A percentile compares a stretch with the other conserved stretches of the same genome.
These are phyloP conservation scores for Drosophila leonis DNA, from an alignment of 2,888 invertebrate genomes.

Conservation along the genomic window DNA sequence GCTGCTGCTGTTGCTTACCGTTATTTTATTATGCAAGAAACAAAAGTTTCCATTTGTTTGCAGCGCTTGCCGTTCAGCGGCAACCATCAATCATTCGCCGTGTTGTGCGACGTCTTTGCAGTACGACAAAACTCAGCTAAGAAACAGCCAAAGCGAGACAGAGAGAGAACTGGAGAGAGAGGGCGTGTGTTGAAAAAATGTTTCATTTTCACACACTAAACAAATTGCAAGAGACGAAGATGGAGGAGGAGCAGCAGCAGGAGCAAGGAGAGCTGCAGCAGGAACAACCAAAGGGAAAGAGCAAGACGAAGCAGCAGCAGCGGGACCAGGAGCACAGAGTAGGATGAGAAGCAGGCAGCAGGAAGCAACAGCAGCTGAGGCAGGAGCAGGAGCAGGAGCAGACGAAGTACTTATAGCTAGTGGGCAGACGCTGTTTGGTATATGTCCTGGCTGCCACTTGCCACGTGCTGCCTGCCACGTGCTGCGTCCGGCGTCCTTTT, in stretches of 20 bases:
- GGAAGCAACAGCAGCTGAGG: background rate
- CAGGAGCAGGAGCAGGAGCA: background rate
- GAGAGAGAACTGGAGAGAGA: slow-evolving; percentile 13
- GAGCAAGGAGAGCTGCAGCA: background rate
- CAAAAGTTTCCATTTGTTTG: slow-evolving; percentile 81
- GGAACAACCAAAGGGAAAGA: background rate
- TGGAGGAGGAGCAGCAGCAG: background rate
- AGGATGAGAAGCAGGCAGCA: background rate
- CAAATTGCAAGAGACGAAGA: slow-evolving; percentile 66
- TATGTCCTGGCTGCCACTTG: slow-evolving; percentile 41
- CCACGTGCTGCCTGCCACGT: slow-evolving; percentile 40
- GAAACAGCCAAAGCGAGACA: slow-evolving; percentile 1
- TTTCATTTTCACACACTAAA: slow-evolving; percentile 79
- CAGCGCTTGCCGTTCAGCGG: slow-evolving; percentile 70
- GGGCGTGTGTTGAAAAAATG: slow-evolving; percentile 58
- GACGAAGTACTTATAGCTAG: background rate
- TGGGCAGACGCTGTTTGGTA: slow-evolving; percentile 4
- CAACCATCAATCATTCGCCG: slow-evolving; percentile 80
- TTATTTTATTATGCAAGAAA: slow-evolving; percentile 80
- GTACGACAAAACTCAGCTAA: slow-evolving; percentile 23
- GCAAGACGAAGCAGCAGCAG: no score
- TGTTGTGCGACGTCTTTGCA: slow-evolving; percentile 70
- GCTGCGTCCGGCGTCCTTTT: slow-evolving; percentile 6
- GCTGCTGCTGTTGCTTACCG: slow-evolving; percentile 49
- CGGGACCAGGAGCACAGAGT: background rate